Conservation (phyloP, 2,888 invertebrate genomes). For the Acanthacorydalis orientalis region DNA sequence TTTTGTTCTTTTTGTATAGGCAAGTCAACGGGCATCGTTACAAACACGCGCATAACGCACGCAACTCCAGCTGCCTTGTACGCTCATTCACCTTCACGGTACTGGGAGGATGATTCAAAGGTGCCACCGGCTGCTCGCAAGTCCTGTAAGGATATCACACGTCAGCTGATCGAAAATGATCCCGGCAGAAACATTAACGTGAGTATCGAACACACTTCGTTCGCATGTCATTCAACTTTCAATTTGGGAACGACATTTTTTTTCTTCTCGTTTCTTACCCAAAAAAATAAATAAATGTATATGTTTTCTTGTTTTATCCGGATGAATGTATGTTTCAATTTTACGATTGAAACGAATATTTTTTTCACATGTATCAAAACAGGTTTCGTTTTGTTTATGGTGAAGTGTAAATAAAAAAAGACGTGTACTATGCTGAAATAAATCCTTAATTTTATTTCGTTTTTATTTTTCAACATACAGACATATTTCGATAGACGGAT, state of each 20-base stretch:
- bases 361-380: no score
- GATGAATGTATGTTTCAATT: no score
- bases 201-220: conserved; percentile 15
- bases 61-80: conserved; percentile 65
- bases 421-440: no score
- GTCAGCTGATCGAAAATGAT: conserved; percentile 61
- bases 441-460: no score
- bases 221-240: background rate
- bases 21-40: conserved; percentile 66
- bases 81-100: conserved; percentile 56
- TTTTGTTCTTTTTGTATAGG: conserved; percentile 26
- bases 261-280: no score
- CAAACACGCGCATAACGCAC: conserved; percentile 63
- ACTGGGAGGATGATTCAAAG: conserved; percentile 66
- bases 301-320: background rate
- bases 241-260: background rate
- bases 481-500: no score
- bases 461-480: no score
- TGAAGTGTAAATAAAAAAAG: no score
- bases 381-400: no score
- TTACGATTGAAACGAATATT: no score
- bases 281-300: background rate
- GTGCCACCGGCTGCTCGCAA: conserved; percentile 51
- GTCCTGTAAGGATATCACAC: conserved; percentile 62
- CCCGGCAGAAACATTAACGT: conserved; percentile 61